These are phyloP conservation scores for Brachyistius frenatus DNA, from an alignment of 2,113 vertebrate species.

Conservation along the genomic window DNA sequence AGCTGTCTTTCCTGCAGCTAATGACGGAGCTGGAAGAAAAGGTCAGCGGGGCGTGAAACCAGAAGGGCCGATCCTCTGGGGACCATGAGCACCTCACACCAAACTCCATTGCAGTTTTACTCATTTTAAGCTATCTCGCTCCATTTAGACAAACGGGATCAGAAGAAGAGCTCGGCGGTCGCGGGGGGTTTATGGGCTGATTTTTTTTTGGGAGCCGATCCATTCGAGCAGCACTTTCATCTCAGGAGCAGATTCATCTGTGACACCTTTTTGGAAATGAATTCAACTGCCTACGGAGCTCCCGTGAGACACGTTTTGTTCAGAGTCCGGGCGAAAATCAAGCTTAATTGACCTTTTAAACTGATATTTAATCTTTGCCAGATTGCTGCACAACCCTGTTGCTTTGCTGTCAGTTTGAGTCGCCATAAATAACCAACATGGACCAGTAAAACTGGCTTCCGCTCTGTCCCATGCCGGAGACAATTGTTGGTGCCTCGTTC, in stretches of 20 bases:
- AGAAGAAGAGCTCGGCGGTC: background rate
- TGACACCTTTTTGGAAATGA: conserved; percentile 71
- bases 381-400: conserved; percentile 44
- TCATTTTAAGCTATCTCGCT: background rate
- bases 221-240: conserved; percentile 46
- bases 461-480: background rate
- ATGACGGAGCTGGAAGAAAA: no score
- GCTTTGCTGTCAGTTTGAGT: conserved; percentile 54
- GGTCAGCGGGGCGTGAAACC: accelerated
- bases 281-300: conserved; percentile 59
- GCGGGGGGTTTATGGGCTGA: conserved; percentile 31
- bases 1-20: no score
- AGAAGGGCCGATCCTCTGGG: background rate
- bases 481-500: background rate
- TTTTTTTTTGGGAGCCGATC: conserved; percentile 34
- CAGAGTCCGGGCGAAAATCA: conserved; percentile 60
- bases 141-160: background rate
- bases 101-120: background rate
- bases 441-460: conserved; percentile 19
- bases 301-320: conserved; percentile 63
- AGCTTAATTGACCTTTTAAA: conserved; percentile 77
- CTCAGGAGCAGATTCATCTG: conserved; percentile 56
- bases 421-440: conserved; percentile 55
- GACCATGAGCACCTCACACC: accelerated
- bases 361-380: conserved; percentile 78